Evolutionary conservation across 37 sponge, comb jelly and placozoan genomes (phyloP), one percentile per base, ranked within the genome.

Genomic region (Hexactinellida sp.): DNA sequence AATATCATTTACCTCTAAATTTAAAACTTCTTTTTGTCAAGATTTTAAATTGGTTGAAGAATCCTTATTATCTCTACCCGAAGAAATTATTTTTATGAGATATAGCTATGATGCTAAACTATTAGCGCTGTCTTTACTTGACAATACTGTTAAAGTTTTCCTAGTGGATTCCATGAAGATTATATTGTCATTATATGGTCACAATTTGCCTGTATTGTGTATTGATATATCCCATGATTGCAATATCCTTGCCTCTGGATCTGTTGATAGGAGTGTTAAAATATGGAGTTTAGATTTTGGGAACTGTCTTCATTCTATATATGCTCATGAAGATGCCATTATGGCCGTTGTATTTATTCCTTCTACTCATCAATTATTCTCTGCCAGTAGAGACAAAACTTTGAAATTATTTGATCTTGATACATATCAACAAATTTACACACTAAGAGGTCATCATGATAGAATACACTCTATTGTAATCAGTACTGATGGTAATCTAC

Each of bases 271-370:
- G 89, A 98, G 94, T 82, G 88, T 95, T 39, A 92, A 92, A 39
- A 90, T 98, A 0, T 98, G 99, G 99, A 96, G 96, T 0, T 84
- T 95, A 25, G 99, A 98, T 55, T 98, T 90, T 89, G 99, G 99
- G 1, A 97, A 98, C 54, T 98, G 99, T 54, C 96, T 95, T 86
- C 88, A 90, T 76, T 98, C 99, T 0, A 85, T 98, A n/a, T 95
- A 95, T 91, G 96, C 94, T 41, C 99, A 98, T 41, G 91, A 92
- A 84, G 92, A 95, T 76, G 94, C 94, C 38, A 88, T 94, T 52
- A 92, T 90, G 90, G 82, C 51, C n/a, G 87, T 97, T 21, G 54
- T 86, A 89, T 98, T 98, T 86, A 89, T 95, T 13, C 96, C 94
- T 0, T 82, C 83, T 7, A 98, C 99, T 13, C 99, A 98, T 86